Conservation (phyloP, 2,888 invertebrate genomes). For the Leptinotarsa haldemani region DNA sequence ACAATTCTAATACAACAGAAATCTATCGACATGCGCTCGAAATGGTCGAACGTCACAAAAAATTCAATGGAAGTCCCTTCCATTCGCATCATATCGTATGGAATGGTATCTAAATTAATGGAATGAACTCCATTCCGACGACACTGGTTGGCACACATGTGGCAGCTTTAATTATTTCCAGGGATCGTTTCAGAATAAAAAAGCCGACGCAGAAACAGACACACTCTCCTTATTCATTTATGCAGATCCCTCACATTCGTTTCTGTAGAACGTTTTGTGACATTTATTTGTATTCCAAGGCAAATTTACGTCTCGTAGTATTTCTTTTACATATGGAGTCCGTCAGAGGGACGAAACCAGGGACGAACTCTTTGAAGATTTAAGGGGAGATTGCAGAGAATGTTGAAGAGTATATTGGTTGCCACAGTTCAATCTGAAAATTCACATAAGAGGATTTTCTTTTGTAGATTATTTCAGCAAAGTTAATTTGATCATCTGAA, state of each 20-base stretch:
- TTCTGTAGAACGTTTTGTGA: slow-evolving; percentile 47
- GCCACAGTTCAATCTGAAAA: too few relatives aligned
- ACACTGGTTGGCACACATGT: neutral
- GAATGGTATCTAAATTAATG: too few relatives aligned
- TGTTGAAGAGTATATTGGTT: neutral
- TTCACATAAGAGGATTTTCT: too few relatives aligned
- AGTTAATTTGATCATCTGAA: too few relatives aligned
- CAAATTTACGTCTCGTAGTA: slow-evolving; percentile 27
- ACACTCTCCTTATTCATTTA: slow-evolving; percentile 54
- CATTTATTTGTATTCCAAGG: slow-evolving; percentile 60
- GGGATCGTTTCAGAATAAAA: neutral
- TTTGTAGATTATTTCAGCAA: too few relatives aligned
- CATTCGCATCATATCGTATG: too few relatives aligned
- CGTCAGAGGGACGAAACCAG: neutral
- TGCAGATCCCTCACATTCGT: slow-evolving; percentile 54
- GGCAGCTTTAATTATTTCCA: slow-evolving; percentile 6
- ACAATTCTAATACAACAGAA: too few relatives aligned
- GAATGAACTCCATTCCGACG: neutral
- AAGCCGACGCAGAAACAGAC: slow-evolving; percentile 33
- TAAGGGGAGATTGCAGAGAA: neutral
- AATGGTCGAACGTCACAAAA: too few relatives aligned
- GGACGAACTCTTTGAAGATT: neutral
- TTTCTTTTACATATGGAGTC: neutral
- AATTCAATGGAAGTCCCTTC: too few relatives aligned
- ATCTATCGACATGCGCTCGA: too few relatives aligned